A percentile compares a stretch with the other conserved stretches of the same genome.
These are phyloP conservation scores for Campylomormyrus tamandua DNA, from an alignment of 2,113 vertebrate species.

Conservation along the genomic window DNA sequence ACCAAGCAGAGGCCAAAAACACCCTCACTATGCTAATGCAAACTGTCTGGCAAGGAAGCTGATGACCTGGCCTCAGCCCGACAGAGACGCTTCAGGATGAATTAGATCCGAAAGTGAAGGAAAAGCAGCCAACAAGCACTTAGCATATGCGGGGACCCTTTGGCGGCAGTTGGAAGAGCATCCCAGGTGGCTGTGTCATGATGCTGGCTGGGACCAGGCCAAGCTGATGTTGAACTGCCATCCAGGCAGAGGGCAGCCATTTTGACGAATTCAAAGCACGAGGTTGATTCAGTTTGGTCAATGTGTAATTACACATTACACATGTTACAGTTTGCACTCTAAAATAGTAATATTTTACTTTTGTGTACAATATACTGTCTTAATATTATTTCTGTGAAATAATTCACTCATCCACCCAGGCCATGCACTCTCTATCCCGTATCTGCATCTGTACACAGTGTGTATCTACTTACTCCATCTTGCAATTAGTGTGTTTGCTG, in stretches of 20 bases:
- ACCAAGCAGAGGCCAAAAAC: neutral
- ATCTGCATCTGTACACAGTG: too few relatives aligned
- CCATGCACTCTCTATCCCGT: too few relatives aligned
- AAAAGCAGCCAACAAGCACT: neutral
- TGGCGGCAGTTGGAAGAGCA: neutral
- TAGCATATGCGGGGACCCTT: neutral
- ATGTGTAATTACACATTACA: neutral
- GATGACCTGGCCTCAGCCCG: neutral
- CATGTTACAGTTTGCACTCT: neutral
- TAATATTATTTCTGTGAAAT: too few relatives aligned
- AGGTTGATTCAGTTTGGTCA: neutral
- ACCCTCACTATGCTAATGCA: neutral
- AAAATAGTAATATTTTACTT: too few relatives aligned
- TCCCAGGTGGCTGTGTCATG: neutral
- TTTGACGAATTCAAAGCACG: neutral
- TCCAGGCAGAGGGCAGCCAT: neutral
- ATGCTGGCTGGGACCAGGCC: neutral
- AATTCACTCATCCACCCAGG: too few relatives aligned
- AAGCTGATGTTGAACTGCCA: neutral
- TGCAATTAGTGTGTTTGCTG: too few relatives aligned
- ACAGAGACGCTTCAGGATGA: neutral
- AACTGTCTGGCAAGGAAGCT: neutral
- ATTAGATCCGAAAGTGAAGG: neutral
- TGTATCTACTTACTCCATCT: too few relatives aligned
- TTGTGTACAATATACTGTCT: too few relatives aligned